Conservation (phyloP, 2,797 vertebrate species). For the Sebastes diploproa region DNA sequence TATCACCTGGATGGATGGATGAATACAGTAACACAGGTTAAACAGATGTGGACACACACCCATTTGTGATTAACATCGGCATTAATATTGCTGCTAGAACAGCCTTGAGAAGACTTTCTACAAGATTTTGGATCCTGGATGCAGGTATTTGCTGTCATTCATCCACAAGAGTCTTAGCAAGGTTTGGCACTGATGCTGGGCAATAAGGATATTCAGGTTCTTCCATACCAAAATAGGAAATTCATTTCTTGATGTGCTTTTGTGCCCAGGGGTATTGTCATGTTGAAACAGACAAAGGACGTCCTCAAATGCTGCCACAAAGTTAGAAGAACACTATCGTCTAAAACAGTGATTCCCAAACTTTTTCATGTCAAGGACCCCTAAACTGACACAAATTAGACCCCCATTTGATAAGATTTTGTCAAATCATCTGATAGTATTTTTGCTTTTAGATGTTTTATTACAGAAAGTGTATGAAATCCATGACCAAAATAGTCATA, state of each 20-base stretch:
- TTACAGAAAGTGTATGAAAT: no score
- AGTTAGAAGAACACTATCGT: not conserved
- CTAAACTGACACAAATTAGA: no score
- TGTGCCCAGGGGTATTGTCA: no score
- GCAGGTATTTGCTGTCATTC: not conserved
- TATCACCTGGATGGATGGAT: slow-evolving; percentile 23
- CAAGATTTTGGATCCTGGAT: not conserved
- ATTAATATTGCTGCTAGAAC: not conserved
- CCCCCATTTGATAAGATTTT: no score
- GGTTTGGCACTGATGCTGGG: not conserved
- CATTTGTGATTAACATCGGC: not conserved
- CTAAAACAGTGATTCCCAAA: not conserved
- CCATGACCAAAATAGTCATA: no score
- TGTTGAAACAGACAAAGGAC: no score
- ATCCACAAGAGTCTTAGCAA: not conserved
- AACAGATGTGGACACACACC: not conserved
- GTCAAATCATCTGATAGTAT: no score
- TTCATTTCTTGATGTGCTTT: not conserved
- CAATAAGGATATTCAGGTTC: not conserved
- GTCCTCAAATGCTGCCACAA: not conserved
- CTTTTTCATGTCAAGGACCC: no score
- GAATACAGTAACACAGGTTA: not conserved
- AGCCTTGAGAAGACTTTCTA: not conserved
- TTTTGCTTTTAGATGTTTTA: no score
- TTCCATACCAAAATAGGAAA: not conserved